Base-by-base conservation (phyloP, 2,888 invertebrate species). In the Chrysolina haemoptera region DNA sequence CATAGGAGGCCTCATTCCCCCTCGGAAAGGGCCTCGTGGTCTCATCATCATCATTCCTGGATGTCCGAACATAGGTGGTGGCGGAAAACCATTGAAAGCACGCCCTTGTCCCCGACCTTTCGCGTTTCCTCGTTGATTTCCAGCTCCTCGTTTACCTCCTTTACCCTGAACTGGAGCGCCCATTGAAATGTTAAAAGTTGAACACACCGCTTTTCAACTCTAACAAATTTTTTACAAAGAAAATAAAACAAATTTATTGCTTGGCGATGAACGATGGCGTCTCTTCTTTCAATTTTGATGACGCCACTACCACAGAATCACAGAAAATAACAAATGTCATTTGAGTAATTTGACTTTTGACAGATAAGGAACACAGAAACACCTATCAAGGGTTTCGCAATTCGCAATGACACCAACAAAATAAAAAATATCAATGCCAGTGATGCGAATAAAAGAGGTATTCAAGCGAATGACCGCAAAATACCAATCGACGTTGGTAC, bases 1-100 rank as follows among this genome's bases (percentile, higher is more conserved):
- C 76, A 78, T 77, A 10, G 80, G 82, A 8, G 85, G 86, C 62
- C 84, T 76, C 82, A 84, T 82, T 35, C 81, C 82, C 14, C 85
- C 83, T 20, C 84, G 84, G 41, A 84, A 82, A 8, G 83, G 85
- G 48, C 79, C 80, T 22, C 79, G 78, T 10, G 79, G 80, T 67
- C 81, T 71, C 78, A 80, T 80, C 72, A 78, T 79, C 78, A 81
- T 81, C 72, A 79, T 79, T 16, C 74, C 74, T 41, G 72, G 73
- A 70, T 71, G 70, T 27, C 73, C 76, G 50, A 80, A 79, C 62
- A 79, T 78, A 73, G 76, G 62, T 71, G 71, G 79, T 64, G 77
- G 65, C 70, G 72, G 79, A 65, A 78, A 77, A 69, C 81, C 82
- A 79, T 83, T 84, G 68, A 83, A 79, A 64, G 74, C 75, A 76